These are phyloP conservation scores for Trichomalopsis sarcophagae DNA, from an alignment of 1,140 invertebrate genomes.

Conservation along the genomic window DNA sequence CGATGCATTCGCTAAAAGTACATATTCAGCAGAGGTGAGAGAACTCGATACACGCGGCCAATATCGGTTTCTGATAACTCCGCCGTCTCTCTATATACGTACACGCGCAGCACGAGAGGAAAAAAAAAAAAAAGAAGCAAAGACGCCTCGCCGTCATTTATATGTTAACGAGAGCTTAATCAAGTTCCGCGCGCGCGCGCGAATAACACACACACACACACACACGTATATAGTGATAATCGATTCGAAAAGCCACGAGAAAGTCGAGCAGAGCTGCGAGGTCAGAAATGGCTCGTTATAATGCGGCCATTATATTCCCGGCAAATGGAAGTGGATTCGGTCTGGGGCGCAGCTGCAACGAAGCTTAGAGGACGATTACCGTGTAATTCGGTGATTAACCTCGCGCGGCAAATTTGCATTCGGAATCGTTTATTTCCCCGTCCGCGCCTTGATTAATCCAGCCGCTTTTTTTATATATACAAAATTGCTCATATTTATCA, in stretches of 20 bases:
- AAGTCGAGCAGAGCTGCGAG: not conserved
- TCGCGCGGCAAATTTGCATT: constrained; percentile 1
- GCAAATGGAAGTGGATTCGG: constrained; percentile 23
- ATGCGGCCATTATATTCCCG: not conserved
- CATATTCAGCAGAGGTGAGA: too few species aligned
- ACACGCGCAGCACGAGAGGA: too few species aligned
- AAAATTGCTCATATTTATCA: too few species aligned
- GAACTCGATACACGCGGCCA: too few species aligned
- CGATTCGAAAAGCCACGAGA: not conserved
- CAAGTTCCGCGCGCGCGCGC: not conserved
- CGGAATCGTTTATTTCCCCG: not conserved
- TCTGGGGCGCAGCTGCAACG: not conserved
- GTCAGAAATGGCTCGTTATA: constrained; percentile 18
- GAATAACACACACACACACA: too few species aligned
- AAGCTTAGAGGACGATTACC: constrained; percentile 11
- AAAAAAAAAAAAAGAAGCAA: not conserved
- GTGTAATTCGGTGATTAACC: constrained; percentile 5
- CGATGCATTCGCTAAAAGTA: too few species aligned
- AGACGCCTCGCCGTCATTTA: not conserved
- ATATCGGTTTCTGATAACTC: too few species aligned
- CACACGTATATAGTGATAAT: not conserved
- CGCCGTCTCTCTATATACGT: too few species aligned
- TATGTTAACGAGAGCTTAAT: not conserved
- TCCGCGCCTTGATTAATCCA: not conserved
- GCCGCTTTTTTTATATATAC: too few species aligned